phyloP scores from a whole-genome alignment of 2,888 invertebrate genomes.

The Gortyna flavago region DNA sequence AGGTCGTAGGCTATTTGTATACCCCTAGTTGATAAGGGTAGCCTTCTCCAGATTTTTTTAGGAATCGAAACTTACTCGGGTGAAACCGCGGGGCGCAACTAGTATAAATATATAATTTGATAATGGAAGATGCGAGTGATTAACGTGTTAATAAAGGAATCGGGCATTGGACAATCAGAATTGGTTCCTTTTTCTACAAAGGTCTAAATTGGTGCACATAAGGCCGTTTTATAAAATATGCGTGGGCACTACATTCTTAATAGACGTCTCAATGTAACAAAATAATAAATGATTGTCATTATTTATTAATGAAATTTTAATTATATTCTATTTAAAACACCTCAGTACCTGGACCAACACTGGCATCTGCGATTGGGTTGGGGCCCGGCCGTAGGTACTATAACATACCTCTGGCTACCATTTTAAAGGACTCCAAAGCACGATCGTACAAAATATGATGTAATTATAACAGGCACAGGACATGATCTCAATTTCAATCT shows the following conservation, averaged over 20 bases:
- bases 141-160: neutral
- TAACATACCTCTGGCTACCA: neutral
- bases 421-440: neutral
- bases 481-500: neutral
- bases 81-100: too few species aligned
- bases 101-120: neutral
- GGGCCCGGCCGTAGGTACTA: conserved; percentile 12
- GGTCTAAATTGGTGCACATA: neutral
- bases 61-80: too few species aligned
- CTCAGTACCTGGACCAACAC: neutral
- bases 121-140: neutral
- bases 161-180: neutral
- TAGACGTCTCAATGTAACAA: conserved; percentile 4
- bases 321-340: neutral
- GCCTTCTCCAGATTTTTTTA: too few species aligned
- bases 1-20: too few species aligned
- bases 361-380: neutral
- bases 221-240: neutral
- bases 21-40: too few species aligned
- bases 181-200: neutral
- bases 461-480: neutral
- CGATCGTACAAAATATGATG: neutral
- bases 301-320: conserved; percentile 6
- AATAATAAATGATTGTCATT: neutral
- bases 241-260: neutral